Conservation (phyloP, 1,140 invertebrate species). For the Thalassaphorura encarpata region DNA sequence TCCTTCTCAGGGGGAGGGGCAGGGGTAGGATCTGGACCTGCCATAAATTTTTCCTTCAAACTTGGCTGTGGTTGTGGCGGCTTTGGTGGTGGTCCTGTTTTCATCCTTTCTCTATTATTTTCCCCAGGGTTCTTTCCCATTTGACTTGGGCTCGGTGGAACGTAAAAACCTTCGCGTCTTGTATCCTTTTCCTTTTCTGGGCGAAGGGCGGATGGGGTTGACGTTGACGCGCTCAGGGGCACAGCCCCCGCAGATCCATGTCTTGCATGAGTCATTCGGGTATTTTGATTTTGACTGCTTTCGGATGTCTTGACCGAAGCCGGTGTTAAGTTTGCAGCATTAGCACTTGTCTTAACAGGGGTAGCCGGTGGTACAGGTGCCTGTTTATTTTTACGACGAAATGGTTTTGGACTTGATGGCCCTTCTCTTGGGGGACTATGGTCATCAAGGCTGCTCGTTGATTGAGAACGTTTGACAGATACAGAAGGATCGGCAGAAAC, state of each 20-base stretch:
- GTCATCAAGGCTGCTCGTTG: slow-evolving; percentile 50
- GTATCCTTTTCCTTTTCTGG: not conserved
- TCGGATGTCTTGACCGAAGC: too few relatives aligned
- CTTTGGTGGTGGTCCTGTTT: too few relatives aligned
- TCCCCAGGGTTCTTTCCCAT: slow-evolving; percentile 16
- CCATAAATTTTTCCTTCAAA: too few relatives aligned
- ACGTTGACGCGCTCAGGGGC: not conserved
- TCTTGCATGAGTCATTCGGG: not conserved
- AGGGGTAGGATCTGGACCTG: too few relatives aligned
- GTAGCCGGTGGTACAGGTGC: slow-evolving; percentile 34
- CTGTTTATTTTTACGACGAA: slow-evolving; percentile 40
- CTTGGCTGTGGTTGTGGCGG: too few relatives aligned
- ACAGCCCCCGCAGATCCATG: not conserved
- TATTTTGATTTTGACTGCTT: slow-evolving; percentile 6
- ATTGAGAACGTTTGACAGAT: slow-evolving; percentile 51
- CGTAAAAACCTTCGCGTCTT: slow-evolving; percentile 22
- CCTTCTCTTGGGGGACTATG: slow-evolving; percentile 52
- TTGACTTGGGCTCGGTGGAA: slow-evolving; percentile 30
- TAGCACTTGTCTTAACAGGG: too few relatives aligned
- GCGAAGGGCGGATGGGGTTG: not conserved
- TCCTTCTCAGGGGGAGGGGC: too few relatives aligned
- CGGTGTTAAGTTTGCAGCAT: too few relatives aligned
- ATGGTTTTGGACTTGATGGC: slow-evolving; percentile 65
- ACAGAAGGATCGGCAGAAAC: not conserved
- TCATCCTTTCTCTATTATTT: too few relatives aligned